Base-by-base conservation (phyloP, 2,113 vertebrate genomes). In the Chionomys nivalis region DNA sequence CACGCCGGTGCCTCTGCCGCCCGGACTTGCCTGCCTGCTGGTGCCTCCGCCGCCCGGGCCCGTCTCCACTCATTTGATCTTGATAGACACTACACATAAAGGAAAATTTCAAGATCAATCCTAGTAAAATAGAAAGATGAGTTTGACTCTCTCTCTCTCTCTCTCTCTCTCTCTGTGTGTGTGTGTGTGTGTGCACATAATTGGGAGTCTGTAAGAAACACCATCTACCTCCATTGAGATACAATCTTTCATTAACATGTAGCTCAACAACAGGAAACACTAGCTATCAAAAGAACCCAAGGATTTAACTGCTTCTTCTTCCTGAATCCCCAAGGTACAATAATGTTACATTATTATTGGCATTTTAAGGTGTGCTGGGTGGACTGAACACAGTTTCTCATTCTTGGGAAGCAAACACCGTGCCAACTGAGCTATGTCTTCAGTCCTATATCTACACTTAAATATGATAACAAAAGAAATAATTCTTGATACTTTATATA, bases 371-470 rank as follows among this genome's bases (percentile, higher is more conserved):
- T 52, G 1, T 52, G 1, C 19, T 79, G 33, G 10, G 9, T 55
- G 31, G 31, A 33, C 2, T 55, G 2, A 21, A 36, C 8, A 52
- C 47, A 52, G 47, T 36, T 79, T 33, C 47, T 79, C 17, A 23
- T 79, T 79, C 31, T 55, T 52, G 47, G 17, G 31, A 79, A 10
- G 8, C 16, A 55, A 79, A 36, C 8, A 36, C 47, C 36, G 8
- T 55, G 23, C 8, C 8, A 55, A 79, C 77, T 23, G n/a, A 42
- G 0, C 3, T 77, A 14, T 2, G 0, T 33, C 10, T 17, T 4
- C 3, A 33, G 63, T 2, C 12, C 55, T 42, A 3, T 75, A 1
- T 10, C 36, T 95, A 2, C 58, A 23, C 66, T 86, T 91, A 89
- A 81, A 83, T 85, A 1, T 31, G 16, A 65, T 42, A 55, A 78